phyloP scores from a whole-genome alignment of 2,888 invertebrate genomes.

The Rhorus exstirpatorius region DNA sequence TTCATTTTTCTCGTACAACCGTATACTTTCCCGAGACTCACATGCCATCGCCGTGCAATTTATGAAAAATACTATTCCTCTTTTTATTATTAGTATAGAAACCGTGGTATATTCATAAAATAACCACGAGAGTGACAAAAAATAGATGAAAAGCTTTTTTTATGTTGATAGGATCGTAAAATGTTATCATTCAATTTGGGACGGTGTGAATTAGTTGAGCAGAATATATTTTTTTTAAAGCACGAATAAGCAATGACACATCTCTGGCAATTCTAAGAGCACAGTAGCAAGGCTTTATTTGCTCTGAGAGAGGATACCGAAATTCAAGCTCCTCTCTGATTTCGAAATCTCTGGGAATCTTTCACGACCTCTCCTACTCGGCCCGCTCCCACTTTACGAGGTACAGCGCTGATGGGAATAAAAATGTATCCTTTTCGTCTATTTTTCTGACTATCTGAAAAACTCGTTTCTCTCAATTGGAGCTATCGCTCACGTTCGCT shows the following conservation, averaged over 20 bases:
- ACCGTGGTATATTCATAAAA: conserved; percentile 8
- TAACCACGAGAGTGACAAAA: conserved; percentile 7
- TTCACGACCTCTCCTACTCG: background rate
- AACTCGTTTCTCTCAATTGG: conserved; percentile 33
- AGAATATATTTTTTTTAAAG: conserved; percentile 16
- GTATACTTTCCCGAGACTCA: conserved; percentile 21
- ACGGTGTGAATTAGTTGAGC: conserved; percentile 31
- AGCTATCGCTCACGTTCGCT: conserved; percentile 19
- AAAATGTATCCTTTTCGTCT: conserved; percentile 20
- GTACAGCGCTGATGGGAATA: conserved; percentile 1
- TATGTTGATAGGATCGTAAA: conserved; percentile 9
- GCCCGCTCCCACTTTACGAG: background rate
- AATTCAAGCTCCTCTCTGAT: conserved; percentile 14
- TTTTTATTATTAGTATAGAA: background rate
- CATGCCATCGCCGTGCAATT: background rate
- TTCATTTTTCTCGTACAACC: conserved; percentile 43
- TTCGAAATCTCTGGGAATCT: conserved; percentile 1
- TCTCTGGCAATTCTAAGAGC: background rate
- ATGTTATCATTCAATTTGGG: conserved; percentile 10
- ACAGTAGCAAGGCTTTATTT: background rate
- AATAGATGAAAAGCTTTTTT: conserved; percentile 10
- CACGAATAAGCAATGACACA: conserved; percentile 14
- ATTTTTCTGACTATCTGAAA: conserved; percentile 2
- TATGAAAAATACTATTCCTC: conserved; percentile 13
- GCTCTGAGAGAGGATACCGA: background rate